phyloP scores from a whole-genome alignment of 1,140 invertebrate genomes.

The Drosophila seguyi region DNA sequence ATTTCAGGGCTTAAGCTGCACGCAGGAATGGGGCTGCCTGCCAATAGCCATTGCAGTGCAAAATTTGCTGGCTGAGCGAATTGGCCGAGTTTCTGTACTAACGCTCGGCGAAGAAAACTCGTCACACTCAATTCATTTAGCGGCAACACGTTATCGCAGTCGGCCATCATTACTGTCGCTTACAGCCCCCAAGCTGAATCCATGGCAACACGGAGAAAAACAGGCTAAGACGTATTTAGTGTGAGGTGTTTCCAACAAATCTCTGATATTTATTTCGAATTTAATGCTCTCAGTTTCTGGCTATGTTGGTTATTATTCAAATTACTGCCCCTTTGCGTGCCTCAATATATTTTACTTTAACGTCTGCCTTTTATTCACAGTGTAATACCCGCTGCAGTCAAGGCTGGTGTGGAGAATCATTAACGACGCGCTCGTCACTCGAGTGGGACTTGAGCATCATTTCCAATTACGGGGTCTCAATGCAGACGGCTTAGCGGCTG shows the following conservation, averaged over 20 bases:
- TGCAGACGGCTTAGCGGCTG: conserved; percentile 35
- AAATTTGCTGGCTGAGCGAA: conserved; percentile 21
- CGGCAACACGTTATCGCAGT: conserved; percentile 63
- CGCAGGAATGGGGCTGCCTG: conserved; percentile 8
- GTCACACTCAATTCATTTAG: conserved; percentile 72
- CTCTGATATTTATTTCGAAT: background rate
- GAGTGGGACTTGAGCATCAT: conserved; percentile 71
- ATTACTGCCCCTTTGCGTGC: no score
- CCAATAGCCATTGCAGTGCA: conserved; percentile 36
- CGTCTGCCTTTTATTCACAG: background rate
- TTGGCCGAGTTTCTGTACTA: conserved; percentile 22
- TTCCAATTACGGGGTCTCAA: conserved; percentile 66
- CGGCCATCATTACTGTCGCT: conserved; percentile 42
- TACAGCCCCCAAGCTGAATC: background rate
- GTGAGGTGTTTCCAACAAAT: background rate
- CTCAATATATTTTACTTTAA: background rate
- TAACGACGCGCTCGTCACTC: conserved; percentile 62
- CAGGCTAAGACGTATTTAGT: background rate
- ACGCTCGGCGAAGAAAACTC: conserved; percentile 37
- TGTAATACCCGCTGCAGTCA: conserved; percentile 35
- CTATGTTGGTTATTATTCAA: background rate
- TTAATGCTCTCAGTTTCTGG: background rate
- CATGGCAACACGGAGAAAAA: conserved; percentile 26
- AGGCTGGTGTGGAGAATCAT: conserved; percentile 42
- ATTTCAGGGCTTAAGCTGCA: conserved; percentile 68